These are phyloP conservation scores for Prietella phreatophila DNA, from an alignment of 2,113 vertebrate genomes.

Conservation along the genomic window DNA sequence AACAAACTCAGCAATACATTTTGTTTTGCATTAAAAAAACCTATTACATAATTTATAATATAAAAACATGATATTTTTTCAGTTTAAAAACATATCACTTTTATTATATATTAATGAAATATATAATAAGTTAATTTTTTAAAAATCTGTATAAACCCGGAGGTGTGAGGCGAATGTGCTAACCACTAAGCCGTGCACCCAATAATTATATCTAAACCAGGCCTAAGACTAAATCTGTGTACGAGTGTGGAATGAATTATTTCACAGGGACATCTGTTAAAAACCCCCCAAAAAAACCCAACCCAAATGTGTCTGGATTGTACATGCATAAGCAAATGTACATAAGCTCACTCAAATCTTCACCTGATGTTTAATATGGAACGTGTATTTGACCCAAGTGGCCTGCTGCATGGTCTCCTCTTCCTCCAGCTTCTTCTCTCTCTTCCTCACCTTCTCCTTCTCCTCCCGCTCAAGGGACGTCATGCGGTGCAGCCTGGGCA, in stretches of 20 bases:
- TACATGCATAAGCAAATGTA: neutral
- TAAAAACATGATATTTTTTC: too few relatives aligned
- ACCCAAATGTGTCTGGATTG: neutral
- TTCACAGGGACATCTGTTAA: neutral
- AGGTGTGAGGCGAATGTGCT: too few relatives aligned
- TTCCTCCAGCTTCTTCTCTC: constrained; percentile 86
- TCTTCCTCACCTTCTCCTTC: constrained; percentile 89
- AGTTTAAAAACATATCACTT: too few relatives aligned
- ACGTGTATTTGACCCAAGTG: constrained; percentile 88
- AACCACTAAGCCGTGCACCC: too few relatives aligned
- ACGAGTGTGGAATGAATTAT: neutral
- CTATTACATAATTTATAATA: too few relatives aligned
- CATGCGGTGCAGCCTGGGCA: constrained; percentile 80
- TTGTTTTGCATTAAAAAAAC: too few relatives aligned
- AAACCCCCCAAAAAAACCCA: neutral
- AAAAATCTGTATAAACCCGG: too few relatives aligned
- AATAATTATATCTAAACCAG: neutral
- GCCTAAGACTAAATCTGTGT: neutral
- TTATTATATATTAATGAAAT: too few relatives aligned
- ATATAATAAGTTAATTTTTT: too few relatives aligned
- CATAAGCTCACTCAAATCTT: neutral
- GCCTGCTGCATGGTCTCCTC: constrained; percentile 89
- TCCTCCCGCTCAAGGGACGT: constrained; percentile 87
- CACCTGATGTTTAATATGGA: constrained; percentile 88
- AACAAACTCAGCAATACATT: too few relatives aligned